Evolutionary conservation across 1,140 invertebrate genomes (phyloP).

Genomic region (Drosophila athabasca): DNA sequence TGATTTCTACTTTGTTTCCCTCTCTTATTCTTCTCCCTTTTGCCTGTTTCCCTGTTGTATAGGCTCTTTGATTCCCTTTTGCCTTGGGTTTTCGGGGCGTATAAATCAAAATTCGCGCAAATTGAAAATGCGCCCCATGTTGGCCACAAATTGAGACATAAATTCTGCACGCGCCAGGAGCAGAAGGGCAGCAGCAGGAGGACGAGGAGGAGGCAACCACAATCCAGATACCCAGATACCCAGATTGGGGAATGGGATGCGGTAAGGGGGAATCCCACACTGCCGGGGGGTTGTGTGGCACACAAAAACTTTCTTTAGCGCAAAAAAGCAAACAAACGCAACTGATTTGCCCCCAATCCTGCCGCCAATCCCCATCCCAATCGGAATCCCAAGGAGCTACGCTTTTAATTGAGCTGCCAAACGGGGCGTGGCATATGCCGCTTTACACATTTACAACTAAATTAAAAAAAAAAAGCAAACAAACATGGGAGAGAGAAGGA

Average conservation of each 20-base stretch:
- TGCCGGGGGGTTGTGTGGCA: too few species aligned
- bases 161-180: conserved; percentile 76
- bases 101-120: conserved; percentile 79
- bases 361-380: conserved; percentile 18
- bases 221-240: neutral
- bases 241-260: too few species aligned
- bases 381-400: conserved; percentile 52
- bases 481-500: neutral
- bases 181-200: conserved; percentile 3
- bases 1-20: conserved; percentile 59
- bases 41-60: neutral
- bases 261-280: conserved; percentile 14
- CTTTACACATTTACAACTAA: conserved; percentile 83
- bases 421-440: conserved; percentile 76
- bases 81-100: conserved; percentile 58
- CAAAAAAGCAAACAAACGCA: conserved; percentile 47
- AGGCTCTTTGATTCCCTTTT: conserved; percentile 11
- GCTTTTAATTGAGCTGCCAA: conserved; percentile 81
- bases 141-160: conserved; percentile 81
- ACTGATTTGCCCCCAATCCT: conserved; percentile 1
- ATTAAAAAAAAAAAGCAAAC: conserved; percentile 55
- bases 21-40: too few species aligned
- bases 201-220: too few species aligned
- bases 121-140: conserved; percentile 81
- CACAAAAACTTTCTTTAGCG: neutral